phyloP scores from a whole-genome alignment of 2,113 vertebrate species.

The Catharus fuscescens region DNA sequence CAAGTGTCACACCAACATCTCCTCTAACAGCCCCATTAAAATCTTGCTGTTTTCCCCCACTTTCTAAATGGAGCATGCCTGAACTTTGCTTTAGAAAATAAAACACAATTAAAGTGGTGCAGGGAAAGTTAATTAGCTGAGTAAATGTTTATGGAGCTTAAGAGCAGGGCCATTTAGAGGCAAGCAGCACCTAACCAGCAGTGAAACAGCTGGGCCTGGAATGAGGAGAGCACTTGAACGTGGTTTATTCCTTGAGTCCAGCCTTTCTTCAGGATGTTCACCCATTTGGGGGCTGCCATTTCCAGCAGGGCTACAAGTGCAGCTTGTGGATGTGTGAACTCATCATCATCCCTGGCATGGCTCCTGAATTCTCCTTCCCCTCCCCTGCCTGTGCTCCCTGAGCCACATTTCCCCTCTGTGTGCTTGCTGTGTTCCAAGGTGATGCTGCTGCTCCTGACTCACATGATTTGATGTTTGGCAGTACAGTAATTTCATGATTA shows the following conservation, averaged over 20 bases:
- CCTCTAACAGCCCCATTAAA: neutral
- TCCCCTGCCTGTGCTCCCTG: neutral
- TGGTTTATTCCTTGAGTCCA: neutral
- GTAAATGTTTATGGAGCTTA: slow-evolving; percentile 27
- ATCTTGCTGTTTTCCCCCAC: neutral
- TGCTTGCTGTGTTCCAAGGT: neutral
- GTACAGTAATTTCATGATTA: too few species aligned
- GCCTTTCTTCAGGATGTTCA: neutral
- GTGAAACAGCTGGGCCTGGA: slow-evolving; percentile 19
- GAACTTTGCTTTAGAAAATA: slow-evolving; percentile 22
- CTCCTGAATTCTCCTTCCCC: neutral
- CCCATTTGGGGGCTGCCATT: neutral
- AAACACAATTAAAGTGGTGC: slow-evolving; percentile 21
- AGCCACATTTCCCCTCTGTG: neutral
- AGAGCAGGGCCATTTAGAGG: neutral
- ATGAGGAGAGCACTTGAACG: neutral
- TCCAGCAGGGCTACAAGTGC: neutral
- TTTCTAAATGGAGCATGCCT: neutral
- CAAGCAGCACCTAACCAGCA: neutral
- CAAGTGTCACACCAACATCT: neutral
- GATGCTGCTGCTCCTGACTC: neutral
- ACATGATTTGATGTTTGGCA: neutral
- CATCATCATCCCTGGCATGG: neutral
- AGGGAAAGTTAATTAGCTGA: slow-evolving; percentile 6
- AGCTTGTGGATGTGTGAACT: neutral